Percentiles rank a stretch among this genome's conserved stretches.
These are phyloP conservation scores for Drosophila quinaria DNA, from an alignment of 2,888 invertebrate genomes.

Conservation along the genomic window DNA sequence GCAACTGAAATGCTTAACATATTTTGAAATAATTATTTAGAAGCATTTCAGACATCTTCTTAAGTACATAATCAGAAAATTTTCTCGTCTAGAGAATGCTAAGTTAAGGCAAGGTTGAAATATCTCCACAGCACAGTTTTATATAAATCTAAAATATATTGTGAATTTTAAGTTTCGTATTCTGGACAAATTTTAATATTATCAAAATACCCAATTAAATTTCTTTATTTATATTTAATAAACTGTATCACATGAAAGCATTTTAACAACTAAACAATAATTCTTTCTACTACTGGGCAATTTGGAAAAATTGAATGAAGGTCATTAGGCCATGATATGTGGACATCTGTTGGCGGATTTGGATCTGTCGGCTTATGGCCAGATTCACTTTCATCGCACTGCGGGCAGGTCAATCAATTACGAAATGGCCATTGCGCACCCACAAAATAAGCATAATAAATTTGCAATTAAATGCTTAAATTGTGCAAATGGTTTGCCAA, in stretches of 20 bases:
- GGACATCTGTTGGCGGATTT: constrained; percentile 24
- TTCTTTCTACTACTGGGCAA: not conserved
- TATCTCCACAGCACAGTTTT: no score
- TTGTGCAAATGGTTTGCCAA: constrained; percentile 72
- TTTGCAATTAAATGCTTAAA: constrained; percentile 79
- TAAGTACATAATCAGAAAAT: constrained; percentile 5
- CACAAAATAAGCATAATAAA: constrained; percentile 78
- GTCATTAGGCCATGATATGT: constrained; percentile 42
- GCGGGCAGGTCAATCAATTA: constrained; percentile 70
- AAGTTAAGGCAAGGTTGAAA: no score
- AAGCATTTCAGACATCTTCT: not conserved
- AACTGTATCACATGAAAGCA: not conserved
- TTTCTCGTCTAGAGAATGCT: not conserved
- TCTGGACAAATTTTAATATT: not conserved
- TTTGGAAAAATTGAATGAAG: constrained; percentile 11
- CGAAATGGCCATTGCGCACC: constrained; percentile 54
- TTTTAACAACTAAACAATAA: constrained; percentile 6
- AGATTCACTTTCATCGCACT: constrained; percentile 47
- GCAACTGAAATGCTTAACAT: constrained; percentile 12
- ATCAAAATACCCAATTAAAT: not conserved
- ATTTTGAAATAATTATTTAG: constrained; percentile 12
- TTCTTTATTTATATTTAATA: not conserved
- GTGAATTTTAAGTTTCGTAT: not conserved
- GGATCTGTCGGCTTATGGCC: constrained; percentile 18
- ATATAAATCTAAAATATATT: no score